These are phyloP conservation scores for Balearica regulorum DNA, from an alignment of 2,797 vertebrate genomes.

Conservation along the genomic window DNA sequence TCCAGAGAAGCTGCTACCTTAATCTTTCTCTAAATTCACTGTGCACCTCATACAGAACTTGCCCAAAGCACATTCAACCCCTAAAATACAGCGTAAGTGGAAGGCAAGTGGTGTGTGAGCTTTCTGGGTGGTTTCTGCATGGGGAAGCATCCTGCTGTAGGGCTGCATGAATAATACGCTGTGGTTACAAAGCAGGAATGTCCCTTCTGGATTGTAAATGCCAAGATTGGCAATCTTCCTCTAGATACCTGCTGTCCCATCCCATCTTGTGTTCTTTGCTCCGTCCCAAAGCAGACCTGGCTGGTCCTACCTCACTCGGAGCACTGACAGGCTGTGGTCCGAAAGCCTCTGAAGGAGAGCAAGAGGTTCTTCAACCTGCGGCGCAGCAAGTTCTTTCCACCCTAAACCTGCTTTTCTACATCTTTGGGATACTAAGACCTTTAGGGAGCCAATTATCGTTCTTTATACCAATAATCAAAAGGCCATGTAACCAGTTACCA, in stretches of 20 bases:
- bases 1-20: background rate
- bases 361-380: rapidly evolving
- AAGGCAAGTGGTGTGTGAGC: background rate
- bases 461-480: background rate
- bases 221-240: background rate
- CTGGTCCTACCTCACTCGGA: background rate
- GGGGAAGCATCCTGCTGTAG: background rate
- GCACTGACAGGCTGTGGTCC: background rate
- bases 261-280: background rate
- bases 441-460: background rate
- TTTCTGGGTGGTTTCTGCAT: background rate
- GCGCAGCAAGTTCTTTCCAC: background rate
- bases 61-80: background rate
- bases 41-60: background rate
- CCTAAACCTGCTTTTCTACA: background rate
- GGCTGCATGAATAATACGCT: background rate
- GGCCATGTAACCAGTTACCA: background rate
- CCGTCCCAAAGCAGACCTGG: background rate
- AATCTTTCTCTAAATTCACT: background rate
- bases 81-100: background rate
- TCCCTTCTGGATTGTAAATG: background rate
- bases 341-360: background rate
- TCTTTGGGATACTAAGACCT: background rate
- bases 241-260: background rate
- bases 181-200: background rate